phyloP scores from a whole-genome alignment of 2,113 vertebrate genomes.

The Mola mola region DNA sequence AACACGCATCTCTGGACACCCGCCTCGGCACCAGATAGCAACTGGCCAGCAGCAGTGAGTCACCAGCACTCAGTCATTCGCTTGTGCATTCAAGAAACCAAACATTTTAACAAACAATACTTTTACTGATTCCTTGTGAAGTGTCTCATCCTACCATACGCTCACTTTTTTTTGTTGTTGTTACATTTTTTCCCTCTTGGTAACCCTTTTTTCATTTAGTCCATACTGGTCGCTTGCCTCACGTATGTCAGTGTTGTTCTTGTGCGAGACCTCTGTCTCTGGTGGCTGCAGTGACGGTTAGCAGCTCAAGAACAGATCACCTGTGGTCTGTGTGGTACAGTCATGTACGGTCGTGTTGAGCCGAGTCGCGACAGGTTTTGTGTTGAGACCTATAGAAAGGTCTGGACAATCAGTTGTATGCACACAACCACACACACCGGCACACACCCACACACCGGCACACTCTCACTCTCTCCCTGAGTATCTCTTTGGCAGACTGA shows the following conservation, averaged over 20 bases:
- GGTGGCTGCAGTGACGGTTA: conserved; percentile 50
- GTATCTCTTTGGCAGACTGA: conserved; percentile 26
- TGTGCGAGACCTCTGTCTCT: conserved; percentile 46
- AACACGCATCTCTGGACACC: conserved; percentile 45
- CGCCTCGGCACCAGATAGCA: conserved; percentile 74
- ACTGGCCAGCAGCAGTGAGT: conserved; percentile 73
- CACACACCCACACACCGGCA: conserved; percentile 4
- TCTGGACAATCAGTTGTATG: conserved; percentile 24
- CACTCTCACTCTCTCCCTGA: conserved; percentile 4
- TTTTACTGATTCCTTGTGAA: no score
- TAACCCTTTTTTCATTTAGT: conserved; percentile 36
- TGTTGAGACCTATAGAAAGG: conserved; percentile 65
- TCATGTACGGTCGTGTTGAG: conserved; percentile 60
- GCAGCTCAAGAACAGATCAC: conserved; percentile 64
- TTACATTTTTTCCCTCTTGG: conserved; percentile 11
- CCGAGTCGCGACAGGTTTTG: conserved; percentile 72
- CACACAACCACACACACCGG: conserved; percentile 12
- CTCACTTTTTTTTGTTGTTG: not conserved
- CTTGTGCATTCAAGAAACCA: conserved; percentile 54
- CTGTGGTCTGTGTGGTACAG: conserved; percentile 52
- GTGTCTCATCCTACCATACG: conserved; percentile 9
- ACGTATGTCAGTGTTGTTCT: conserved; percentile 23
- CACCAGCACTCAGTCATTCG: conserved; percentile 67
- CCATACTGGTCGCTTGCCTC: conserved; percentile 9
- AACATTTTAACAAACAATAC: conserved; percentile 52